These are phyloP conservation scores for Phenganax stokvisi DNA, from an alignment of 92 coral and sea anemone genomes.

Conservation along the genomic window DNA sequence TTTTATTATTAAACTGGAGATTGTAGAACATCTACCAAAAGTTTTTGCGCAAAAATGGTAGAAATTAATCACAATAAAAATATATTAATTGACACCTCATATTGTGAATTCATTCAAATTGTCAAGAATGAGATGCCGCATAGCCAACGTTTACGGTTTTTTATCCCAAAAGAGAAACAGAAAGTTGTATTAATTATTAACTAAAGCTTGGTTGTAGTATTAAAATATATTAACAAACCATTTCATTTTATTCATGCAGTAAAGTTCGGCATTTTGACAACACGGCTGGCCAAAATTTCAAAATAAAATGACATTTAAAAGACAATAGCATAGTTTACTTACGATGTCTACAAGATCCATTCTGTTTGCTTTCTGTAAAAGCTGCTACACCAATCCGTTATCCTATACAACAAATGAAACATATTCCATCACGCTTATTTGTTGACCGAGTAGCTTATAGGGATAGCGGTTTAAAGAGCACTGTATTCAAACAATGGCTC, in stretches of 20 bases:
- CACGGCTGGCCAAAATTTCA: not conserved
- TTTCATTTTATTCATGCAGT: not conserved
- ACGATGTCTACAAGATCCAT: constrained; percentile 26
- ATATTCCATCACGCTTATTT: constrained; percentile 17
- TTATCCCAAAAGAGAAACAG: not conserved
- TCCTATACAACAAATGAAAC: constrained; percentile 20
- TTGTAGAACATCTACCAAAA: too few relatives aligned
- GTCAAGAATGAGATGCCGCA: too few relatives aligned
- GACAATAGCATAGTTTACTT: not conserved
- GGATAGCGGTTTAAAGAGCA: not conserved
- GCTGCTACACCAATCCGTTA: not conserved
- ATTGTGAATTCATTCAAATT: too few relatives aligned
- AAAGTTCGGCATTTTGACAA: constrained; percentile 13
- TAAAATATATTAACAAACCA: not conserved
- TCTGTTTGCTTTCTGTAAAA: not conserved
- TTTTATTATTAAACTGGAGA: too few relatives aligned
- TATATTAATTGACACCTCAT: too few relatives aligned
- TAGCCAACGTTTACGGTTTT: not conserved
- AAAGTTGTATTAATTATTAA: constrained; percentile 4
- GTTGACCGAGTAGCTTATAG: constrained; percentile 15
- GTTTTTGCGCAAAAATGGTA: too few relatives aligned
- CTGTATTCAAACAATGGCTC: not conserved
- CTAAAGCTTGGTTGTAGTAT: not conserved
- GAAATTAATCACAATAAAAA: too few relatives aligned
- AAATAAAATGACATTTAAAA: not conserved